phyloP scores from a whole-genome alignment of 2,797 vertebrate genomes.

The Tapirus indicus region DNA sequence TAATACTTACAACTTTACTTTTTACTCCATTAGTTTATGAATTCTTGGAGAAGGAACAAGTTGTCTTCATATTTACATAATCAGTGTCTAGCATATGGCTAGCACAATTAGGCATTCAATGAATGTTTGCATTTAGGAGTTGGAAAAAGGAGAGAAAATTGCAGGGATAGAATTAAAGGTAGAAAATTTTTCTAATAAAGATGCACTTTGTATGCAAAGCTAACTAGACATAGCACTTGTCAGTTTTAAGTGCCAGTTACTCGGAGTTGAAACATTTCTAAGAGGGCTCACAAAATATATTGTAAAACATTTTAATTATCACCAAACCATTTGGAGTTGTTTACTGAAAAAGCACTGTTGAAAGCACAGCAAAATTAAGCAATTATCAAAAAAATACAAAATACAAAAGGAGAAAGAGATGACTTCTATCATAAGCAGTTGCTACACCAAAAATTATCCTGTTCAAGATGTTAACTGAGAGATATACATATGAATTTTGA shows the following conservation, averaged over 20 bases:
- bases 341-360: slow-evolving; percentile 30
- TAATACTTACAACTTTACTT: not conserved
- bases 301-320: not conserved
- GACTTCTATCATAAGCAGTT: not conserved
- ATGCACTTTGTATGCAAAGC: not conserved
- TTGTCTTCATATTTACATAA: not conserved
- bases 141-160: not conserved
- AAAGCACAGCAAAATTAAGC: slow-evolving; percentile 48
- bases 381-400: slow-evolving; percentile 11
- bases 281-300: slow-evolving; percentile 64
- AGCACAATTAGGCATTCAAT: not conserved
- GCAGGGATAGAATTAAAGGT: not conserved
- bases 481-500: not conserved
- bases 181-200: not conserved
- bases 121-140: not conserved
- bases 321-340: slow-evolving; percentile 45
- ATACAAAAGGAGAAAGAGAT: not conserved
- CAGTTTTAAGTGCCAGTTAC: not conserved
- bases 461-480: slow-evolving; percentile 43
- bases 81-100: not conserved
- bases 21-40: not conserved
- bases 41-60: not conserved
- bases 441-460: not conserved
- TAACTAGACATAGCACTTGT: not conserved
- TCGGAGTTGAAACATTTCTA: slow-evolving; percentile 24